Percentiles rank a stretch among this genome's conserved stretches.
Evolutionary conservation across 1,140 invertebrate genomes (phyloP).

Genomic region (Drosophila lacteicornis): DNA sequence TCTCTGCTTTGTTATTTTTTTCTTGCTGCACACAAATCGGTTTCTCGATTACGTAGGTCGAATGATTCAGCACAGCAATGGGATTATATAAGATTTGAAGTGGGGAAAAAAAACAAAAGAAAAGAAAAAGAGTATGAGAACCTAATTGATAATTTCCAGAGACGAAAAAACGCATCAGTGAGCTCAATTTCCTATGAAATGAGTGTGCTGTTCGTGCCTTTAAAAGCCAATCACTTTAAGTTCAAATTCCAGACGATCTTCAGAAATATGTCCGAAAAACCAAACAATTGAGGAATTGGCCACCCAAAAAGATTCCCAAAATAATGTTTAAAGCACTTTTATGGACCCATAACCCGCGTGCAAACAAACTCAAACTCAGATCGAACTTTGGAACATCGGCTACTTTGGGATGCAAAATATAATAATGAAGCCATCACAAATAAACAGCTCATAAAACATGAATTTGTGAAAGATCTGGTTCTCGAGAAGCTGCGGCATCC

Average conservation of each 20-base stretch:
- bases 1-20: constrained; percentile 14
- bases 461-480: constrained; percentile 14
- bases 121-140: neutral
- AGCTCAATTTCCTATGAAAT: constrained; percentile 3
- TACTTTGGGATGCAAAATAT: constrained; percentile 17
- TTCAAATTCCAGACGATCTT: constrained; percentile 11
- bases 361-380: constrained; percentile 10
- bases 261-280: neutral
- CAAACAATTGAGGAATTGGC: constrained; percentile 13
- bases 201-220: neutral
- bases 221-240: neutral
- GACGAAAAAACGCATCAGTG: constrained; percentile 13
- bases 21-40: constrained; percentile 20
- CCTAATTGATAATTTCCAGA: constrained; percentile 36
- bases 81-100: constrained; percentile 33
- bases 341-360: constrained; percentile 3
- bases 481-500: constrained; percentile 12
- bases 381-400: constrained; percentile 18
- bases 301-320: constrained; percentile 1
- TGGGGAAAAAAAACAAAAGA: constrained; percentile 4
- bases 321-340: constrained; percentile 18
- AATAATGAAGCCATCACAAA: constrained; percentile 33
- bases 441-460: constrained; percentile 60
- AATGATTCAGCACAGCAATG: constrained; percentile 46
- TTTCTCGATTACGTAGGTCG: constrained; percentile 41